Evolutionary conservation across 1,140 invertebrate genomes (phyloP).

Genomic region (Cydia pomonella): DNA sequence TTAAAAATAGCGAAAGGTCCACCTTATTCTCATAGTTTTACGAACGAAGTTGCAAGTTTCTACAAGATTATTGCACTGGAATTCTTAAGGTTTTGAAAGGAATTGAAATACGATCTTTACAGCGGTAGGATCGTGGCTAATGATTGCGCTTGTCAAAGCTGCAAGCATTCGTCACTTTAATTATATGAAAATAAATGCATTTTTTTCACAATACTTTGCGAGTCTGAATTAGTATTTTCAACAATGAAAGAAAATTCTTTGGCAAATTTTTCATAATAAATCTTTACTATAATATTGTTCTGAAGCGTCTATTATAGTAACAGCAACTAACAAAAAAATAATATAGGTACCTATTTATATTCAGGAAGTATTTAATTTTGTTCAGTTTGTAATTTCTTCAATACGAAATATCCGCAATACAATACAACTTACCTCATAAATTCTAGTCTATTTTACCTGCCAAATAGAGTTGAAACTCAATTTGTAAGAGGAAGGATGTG

Average conservation of each 20-base stretch:
- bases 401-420: no score
- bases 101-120: neutral
- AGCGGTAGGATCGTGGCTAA: neutral
- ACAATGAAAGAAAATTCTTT: neutral
- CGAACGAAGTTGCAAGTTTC: neutral
- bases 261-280: no score
- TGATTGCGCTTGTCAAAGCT: neutral
- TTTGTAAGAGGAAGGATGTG: no score
- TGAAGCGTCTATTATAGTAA: no score
- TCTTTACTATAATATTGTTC: no score
- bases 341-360: no score
- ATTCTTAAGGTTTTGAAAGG: neutral
- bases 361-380: no score
- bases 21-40: slow-evolving; percentile 6
- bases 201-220: neutral
- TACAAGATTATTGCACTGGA: slow-evolving; percentile 4
- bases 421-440: neutral
- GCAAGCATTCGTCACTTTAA: neutral
- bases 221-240: neutral
- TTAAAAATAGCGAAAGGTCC: slow-evolving; percentile 12
- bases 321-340: no score
- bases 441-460: no score
- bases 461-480: no score
- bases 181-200: neutral
- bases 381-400: no score